phyloP scores from a whole-genome alignment of 2,113 vertebrate species.

The Mobula hypostoma region DNA sequence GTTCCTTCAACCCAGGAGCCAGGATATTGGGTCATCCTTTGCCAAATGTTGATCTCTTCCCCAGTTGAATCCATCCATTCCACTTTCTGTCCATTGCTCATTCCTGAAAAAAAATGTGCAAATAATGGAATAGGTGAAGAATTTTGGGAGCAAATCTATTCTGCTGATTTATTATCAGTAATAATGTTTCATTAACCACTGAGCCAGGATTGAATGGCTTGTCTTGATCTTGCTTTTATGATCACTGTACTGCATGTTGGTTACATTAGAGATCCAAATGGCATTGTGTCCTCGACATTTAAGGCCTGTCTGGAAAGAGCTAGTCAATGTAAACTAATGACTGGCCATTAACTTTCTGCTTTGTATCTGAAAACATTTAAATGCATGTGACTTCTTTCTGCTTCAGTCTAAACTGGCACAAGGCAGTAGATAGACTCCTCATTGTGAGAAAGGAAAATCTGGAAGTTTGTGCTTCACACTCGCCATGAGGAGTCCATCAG shows the following conservation, averaged over 20 bases:
- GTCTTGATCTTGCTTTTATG: not conserved
- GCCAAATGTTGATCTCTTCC: conserved; percentile 87
- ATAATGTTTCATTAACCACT: not conserved
- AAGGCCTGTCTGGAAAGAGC: no score
- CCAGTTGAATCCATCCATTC: conserved; percentile 81
- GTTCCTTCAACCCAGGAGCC: conserved; percentile 94
- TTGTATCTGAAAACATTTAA: no score
- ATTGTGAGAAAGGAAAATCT: no score
- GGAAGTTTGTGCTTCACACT: no score
- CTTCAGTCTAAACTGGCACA: no score
- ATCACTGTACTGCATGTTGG: no score
- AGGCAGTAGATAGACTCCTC: no score
- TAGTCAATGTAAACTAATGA: no score
- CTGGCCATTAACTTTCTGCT: no score
- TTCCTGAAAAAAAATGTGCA: conserved; percentile 53
- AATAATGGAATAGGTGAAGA: not conserved
- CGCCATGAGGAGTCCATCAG: no score
- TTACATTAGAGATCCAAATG: not conserved
- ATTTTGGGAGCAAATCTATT: not conserved
- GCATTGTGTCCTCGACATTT: not conserved
- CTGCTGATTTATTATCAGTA: not conserved
- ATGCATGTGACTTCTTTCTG: no score
- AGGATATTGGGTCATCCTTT: conserved; percentile 91
- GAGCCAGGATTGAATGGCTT: not conserved
- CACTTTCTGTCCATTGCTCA: conserved; percentile 62